Conservation (phyloP, 2,113 vertebrate species). For the Anser cygnoides region DNA sequence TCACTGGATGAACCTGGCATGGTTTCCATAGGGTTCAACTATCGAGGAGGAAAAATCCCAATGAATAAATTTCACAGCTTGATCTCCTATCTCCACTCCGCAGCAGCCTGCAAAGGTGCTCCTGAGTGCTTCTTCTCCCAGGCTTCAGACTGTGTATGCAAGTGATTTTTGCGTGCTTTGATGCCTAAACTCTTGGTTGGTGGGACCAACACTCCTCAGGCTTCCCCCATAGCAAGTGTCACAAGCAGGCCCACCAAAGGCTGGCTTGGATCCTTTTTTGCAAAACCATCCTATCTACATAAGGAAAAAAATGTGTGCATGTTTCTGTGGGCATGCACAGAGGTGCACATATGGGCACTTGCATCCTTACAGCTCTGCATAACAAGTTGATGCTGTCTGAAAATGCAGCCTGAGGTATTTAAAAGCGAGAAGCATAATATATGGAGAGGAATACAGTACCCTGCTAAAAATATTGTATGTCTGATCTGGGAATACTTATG, state of each 20-base stretch:
- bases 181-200: neutral
- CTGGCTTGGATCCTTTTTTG: neutral
- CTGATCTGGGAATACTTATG: conserved; percentile 19
- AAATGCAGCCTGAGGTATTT: conserved; percentile 37
- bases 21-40: neutral
- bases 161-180: neutral
- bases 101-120: neutral
- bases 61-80: neutral
- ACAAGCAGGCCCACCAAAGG: neutral
- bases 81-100: neutral
- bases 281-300: neutral
- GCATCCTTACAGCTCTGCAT: neutral
- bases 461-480: conserved; percentile 25
- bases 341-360: neutral
- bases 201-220: neutral
- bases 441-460: neutral
- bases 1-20: neutral
- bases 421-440: neutral
- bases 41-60: neutral
- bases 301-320: neutral
- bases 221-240: neutral
- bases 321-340: neutral
- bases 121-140: neutral
- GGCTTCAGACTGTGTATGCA: neutral
- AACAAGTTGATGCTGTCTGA: neutral